These are phyloP conservation scores for Formicarius rufipectus DNA, from an alignment of 2,113 vertebrate genomes.

Conservation along the genomic window DNA sequence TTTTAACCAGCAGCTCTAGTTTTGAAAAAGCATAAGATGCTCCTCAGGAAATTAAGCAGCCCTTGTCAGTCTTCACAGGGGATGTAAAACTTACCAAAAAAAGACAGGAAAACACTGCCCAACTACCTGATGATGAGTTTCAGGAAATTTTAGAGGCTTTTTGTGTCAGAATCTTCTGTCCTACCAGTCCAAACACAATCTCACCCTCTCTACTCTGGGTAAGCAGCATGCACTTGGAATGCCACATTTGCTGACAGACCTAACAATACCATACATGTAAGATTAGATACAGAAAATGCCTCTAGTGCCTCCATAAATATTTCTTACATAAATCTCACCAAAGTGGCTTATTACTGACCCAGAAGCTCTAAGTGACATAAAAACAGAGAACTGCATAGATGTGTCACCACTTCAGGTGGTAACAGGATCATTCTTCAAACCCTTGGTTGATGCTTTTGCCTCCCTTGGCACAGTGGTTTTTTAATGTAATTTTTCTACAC, in stretches of 20 bases:
- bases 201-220: neutral
- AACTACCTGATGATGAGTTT: neutral
- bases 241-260: neutral
- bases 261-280: neutral
- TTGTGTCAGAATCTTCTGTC: neutral
- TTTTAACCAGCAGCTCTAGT: neutral
- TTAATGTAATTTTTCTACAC: neutral
- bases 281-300: neutral
- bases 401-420: neutral
- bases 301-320: neutral
- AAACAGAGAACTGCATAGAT: neutral
- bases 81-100: neutral
- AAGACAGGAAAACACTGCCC: neutral
- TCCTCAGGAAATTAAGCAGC: constrained; percentile 37
- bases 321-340: neutral
- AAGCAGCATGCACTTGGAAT: neutral
- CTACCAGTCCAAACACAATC: neutral
- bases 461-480: no score
- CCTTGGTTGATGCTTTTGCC: neutral
- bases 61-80: neutral
- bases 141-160: neutral
- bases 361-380: neutral
- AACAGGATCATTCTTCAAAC: neutral
- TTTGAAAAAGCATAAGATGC: constrained; percentile 12
- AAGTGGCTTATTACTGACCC: neutral